Evolutionary conservation across 2,888 invertebrate genomes (phyloP), one percentile per base, ranked within the genome.

Genomic region (Amphipoea lucens): DNA sequence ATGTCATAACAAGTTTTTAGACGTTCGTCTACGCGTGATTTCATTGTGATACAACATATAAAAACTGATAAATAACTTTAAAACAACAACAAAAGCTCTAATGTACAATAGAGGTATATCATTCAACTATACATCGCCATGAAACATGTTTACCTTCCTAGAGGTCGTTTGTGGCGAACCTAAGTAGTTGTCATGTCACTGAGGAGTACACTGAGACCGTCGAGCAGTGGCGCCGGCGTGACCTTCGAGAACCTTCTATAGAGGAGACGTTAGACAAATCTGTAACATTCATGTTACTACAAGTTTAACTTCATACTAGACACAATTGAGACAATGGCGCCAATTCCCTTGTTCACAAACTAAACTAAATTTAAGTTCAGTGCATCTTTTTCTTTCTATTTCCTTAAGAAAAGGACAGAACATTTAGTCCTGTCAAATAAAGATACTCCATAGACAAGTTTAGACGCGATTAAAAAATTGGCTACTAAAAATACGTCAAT

Each of bases 61-160:
- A 91, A 92, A 93, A 90, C 78, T 91, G 89, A 94, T 93, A 92
- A 92, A 93, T 91, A 93, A 93, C 89, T 90, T 92, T 92, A 92
- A 92, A 94, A 94, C 90, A 89, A 87, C 89, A 92, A 95, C 92
- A 94, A 93, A 90, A 90, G 88, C 87, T 89, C 84, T 91, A 93
- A 92, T 93, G 91, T 93, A 95, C 92, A 93, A 90, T 87, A 90
- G 89, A 91, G 90, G 91, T 91, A 91, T 90, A 88, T 88, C 81
- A 89, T 90, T 76, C 54, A 88, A 90, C 91, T 93, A 89, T 92
- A 92, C 92, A 92, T 74, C 57, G 78, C 79, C 78, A 80, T 71
- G 78, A 69, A 74, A 74, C 74, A 54, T 73, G 87, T 83, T 80
- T 86, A 83, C 86, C 86, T 87, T 84, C 82, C 82, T 71, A 74